Evolutionary conservation across 2,888 invertebrate species (phyloP), one percentile per base, ranked within the genome.

Genomic region (Polymixis lichenea): DNA sequence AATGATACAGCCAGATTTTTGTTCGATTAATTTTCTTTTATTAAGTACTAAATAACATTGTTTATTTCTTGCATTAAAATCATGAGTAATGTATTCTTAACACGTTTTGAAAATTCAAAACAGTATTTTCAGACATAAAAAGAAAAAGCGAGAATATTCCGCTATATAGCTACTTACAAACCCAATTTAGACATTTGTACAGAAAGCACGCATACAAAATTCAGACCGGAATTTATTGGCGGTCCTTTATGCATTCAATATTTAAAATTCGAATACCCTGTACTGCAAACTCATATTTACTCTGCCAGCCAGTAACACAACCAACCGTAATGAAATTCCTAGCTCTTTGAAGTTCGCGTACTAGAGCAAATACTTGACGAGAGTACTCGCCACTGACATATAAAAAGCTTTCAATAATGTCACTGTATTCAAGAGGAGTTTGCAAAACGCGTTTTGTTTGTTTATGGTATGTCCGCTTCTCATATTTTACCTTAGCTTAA

Each of bases 371-470:
- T 83, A 83, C 83, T 83, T 80, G 68, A 77, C 77, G 58, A 49
- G 82, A 82, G 76, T 61, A 83, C 80, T 74, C 80, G 69, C 80
- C 67, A 62, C 56, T 80, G 71, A 83, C 73, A 83, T 69, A 80
- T 83, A 83, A 83, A 83, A 83, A 83, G 77, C 83, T 72, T 80
- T 72, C 83, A 83, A 83, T 83, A 83, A 72, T 83, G 71, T 83
- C 80, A 77, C 80, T 72, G 73, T 53, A 68, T 72, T 74, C 73
- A 80, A 72, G 73, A 62, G 68, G 72, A 83, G 73, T 80, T 83
- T 72, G 25, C 73, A 74, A n/a, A 80, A 83, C 71, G 80, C 74
- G 70, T 80, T 80, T 80, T 77, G 77, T 83, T 83, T 80, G 77
- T 74, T 55, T 72, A 80, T 77, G 65, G 64, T 77, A 53, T 62